Evolutionary conservation across 2,888 invertebrate species (phyloP).

Genomic region (Steinernema scapterisci): DNA sequence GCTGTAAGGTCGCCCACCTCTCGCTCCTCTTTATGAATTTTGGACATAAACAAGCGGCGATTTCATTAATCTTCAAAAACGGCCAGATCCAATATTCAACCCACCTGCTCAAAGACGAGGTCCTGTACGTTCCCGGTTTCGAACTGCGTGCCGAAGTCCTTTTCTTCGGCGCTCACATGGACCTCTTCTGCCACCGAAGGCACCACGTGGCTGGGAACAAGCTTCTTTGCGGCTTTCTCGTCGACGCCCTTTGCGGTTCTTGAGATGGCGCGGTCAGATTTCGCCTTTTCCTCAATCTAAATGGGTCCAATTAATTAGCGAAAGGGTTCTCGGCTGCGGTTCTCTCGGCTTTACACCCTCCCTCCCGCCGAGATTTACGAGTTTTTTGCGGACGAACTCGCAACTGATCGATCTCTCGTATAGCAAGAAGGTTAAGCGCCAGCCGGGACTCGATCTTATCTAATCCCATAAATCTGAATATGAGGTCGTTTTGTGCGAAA

Average conservation of each 20-base stretch:
- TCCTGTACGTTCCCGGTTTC: constrained; percentile 12
- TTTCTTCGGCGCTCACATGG: constrained; percentile 6
- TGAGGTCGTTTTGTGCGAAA: not conserved
- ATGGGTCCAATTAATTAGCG: not conserved
- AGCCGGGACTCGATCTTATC: not conserved
- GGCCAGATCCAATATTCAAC: not conserved
- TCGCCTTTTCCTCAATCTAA: constrained; percentile 22
- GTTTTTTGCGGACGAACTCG: not conserved
- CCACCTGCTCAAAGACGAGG: constrained; percentile 19
- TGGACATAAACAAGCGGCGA: too few relatives aligned
- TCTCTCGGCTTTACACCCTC: constrained; percentile 5
- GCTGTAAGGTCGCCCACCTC: too few relatives aligned
- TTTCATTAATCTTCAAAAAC: too few relatives aligned
- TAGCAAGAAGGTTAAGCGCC: not conserved
- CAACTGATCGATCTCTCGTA: constrained; percentile 24
- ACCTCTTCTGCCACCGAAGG: not conserved
- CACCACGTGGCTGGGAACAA: not conserved
- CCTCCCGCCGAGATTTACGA: constrained; percentile 13
- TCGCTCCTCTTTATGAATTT: too few relatives aligned
- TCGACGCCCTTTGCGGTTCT: constrained; percentile 26
- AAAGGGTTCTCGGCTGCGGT: not conserved
- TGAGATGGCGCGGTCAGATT: constrained; percentile 7
- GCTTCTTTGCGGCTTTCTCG: constrained; percentile 11
- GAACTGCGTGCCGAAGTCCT: not conserved
- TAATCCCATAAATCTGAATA: constrained; percentile 24